These are phyloP conservation scores for Hesperia comma DNA, from an alignment of 2,888 invertebrate genomes.

Conservation along the genomic window DNA sequence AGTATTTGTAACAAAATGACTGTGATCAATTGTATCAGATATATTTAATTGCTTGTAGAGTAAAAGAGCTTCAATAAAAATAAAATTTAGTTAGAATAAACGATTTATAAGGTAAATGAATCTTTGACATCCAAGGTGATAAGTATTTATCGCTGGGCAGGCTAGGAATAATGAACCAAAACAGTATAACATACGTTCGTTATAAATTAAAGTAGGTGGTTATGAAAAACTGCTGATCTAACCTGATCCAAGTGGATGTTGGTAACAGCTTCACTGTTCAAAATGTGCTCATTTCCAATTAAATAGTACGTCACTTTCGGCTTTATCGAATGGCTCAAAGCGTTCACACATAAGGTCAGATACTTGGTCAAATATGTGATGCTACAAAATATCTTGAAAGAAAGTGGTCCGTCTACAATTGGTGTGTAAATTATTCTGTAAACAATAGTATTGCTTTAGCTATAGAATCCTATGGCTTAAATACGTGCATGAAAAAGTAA, in stretches of 20 bases:
- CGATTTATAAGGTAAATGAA: no score
- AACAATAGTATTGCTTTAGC: conserved; percentile 29
- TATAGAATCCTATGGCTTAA: conserved; percentile 4
- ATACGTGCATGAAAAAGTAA: no score
- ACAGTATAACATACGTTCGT: no score
- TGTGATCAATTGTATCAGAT: no score
- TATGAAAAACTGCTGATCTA: conserved; percentile 26
- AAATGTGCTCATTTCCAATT: conserved; percentile 66
- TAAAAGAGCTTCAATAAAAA: no score
- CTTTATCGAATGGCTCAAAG: conserved; percentile 79
- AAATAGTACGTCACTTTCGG: conserved; percentile 77
- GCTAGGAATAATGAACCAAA: no score
- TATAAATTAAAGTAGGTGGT: no score
- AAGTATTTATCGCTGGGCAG: no score
- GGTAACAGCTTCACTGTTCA: conserved; percentile 65
- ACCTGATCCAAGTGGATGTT: conserved; percentile 78
- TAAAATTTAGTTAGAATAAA: no score
- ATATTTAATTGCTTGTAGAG: no score
- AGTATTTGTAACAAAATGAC: no score
- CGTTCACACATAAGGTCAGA: conserved; percentile 78
- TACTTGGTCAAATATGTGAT: conserved; percentile 80
- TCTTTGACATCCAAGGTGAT: no score
- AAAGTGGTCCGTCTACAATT: conserved; percentile 77
- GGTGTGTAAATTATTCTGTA: conserved; percentile 83
- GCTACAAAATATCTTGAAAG: conserved; percentile 82